Evolutionary conservation across 2,113 vertebrate species (phyloP).

Genomic region (Pelecanus crispus): DNA sequence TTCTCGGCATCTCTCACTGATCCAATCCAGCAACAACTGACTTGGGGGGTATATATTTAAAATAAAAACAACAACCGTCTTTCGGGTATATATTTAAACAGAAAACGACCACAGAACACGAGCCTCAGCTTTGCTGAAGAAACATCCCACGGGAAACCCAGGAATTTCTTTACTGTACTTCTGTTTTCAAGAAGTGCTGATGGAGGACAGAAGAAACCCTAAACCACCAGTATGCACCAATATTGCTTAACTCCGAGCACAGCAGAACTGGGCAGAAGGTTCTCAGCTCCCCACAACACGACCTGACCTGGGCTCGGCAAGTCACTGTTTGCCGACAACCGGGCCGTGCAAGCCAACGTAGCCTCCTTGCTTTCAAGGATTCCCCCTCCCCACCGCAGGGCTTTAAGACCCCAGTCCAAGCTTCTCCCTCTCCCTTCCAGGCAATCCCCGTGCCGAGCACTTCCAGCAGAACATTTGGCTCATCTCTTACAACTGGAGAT

Average conservation of each 20-base stretch:
- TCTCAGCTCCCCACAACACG: neutral
- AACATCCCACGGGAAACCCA: neutral
- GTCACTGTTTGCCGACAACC: neutral
- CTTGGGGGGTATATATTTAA: neutral
- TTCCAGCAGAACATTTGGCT: neutral
- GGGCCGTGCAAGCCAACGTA: neutral
- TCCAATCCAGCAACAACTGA: neutral
- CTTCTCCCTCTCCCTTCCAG: neutral
- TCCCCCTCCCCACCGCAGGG: neutral
- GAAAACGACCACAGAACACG: neutral
- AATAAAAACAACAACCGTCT: neutral
- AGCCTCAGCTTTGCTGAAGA: neutral
- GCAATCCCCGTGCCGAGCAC: neutral
- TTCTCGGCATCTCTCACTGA: neutral
- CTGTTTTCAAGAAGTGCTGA: neutral
- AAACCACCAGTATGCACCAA: neutral
- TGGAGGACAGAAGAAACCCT: neutral
- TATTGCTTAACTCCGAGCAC: rapidly evolving
- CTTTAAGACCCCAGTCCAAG: neutral
- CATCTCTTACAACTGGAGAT: neutral
- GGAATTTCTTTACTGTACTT: neutral
- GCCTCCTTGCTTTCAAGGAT: neutral
- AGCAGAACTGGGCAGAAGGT: neutral
- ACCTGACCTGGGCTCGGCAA: neutral
- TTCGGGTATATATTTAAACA: neutral